Conservation (phyloP, 2,113 vertebrate species). For the Peromyscus californicus region DNA sequence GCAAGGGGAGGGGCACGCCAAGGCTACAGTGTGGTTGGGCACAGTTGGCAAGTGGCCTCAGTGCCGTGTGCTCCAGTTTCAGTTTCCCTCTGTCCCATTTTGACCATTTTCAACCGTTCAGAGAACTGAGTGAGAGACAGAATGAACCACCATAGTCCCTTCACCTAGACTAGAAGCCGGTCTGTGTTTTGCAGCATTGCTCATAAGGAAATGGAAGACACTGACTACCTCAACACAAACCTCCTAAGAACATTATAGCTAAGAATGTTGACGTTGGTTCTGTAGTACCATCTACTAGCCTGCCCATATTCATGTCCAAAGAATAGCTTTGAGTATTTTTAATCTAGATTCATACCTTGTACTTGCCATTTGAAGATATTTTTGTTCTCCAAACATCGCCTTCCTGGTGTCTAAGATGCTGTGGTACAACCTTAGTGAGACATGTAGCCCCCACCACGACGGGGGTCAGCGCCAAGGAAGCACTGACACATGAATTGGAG, state of each 20-base stretch:
- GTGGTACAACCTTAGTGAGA: background rate
- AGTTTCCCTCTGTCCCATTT: background rate
- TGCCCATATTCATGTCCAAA: background rate
- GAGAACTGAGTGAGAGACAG: background rate
- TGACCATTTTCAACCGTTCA: background rate
- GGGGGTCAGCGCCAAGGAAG: background rate
- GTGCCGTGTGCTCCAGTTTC: background rate
- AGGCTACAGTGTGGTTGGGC: background rate
- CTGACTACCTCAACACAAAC: background rate
- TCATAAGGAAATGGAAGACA: background rate
- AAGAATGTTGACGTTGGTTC: background rate
- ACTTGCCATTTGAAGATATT: background rate
- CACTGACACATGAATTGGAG: fast-evolving
- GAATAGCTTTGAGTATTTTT: background rate
- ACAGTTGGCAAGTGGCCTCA: fast-evolving
- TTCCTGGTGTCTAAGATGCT: background rate
- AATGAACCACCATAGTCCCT: background rate
- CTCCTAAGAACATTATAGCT: background rate
- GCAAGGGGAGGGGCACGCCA: fast-evolving
- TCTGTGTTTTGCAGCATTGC: background rate
- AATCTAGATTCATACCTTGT: background rate
- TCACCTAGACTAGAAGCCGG: background rate
- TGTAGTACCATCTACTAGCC: background rate
- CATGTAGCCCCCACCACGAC: too few species aligned
- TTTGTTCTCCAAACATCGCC: background rate